These are phyloP conservation scores for Notothenia coriiceps DNA, from an alignment of 2,113 vertebrate species.

Conservation along the genomic window DNA sequence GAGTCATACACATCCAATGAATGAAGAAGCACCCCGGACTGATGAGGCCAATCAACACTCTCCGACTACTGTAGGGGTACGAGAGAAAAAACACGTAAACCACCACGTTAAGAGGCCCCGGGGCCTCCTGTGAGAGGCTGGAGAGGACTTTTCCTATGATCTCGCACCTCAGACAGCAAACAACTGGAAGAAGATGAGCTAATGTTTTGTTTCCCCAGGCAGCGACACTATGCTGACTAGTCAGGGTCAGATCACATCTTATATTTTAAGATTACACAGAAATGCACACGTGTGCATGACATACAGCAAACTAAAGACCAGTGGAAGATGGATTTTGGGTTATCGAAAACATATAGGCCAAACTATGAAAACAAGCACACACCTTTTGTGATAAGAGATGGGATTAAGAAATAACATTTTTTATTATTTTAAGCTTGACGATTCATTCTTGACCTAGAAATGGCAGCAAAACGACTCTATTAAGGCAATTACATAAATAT, in stretches of 20 bases:
- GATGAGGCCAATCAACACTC: slow-evolving; percentile 63
- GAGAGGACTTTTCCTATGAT: slow-evolving; percentile 75
- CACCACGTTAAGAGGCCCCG: slow-evolving; percentile 51
- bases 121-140: slow-evolving; percentile 55
- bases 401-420: not conserved
- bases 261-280: not conserved
- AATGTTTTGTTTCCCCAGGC: slow-evolving; percentile 65
- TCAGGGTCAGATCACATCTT: slow-evolving; percentile 13
- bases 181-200: slow-evolving; percentile 76
- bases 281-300: not conserved
- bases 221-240: slow-evolving; percentile 35
- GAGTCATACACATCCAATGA: slow-evolving; percentile 63
- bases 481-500: no score
- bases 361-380: not conserved
- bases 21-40: slow-evolving; percentile 46
- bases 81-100: slow-evolving; percentile 46
- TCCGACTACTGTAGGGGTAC: slow-evolving; percentile 59
- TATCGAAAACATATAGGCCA: not conserved
- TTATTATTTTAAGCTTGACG: not conserved
- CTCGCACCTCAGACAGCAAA: slow-evolving; percentile 46
- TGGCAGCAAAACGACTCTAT: not conserved
- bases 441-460: not conserved
- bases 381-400: not conserved
- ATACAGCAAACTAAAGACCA: not conserved
- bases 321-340: no score